These are phyloP conservation scores for Zelostemma sp. DNA, from an alignment of 1,140 invertebrate genomes.

Conservation along the genomic window DNA sequence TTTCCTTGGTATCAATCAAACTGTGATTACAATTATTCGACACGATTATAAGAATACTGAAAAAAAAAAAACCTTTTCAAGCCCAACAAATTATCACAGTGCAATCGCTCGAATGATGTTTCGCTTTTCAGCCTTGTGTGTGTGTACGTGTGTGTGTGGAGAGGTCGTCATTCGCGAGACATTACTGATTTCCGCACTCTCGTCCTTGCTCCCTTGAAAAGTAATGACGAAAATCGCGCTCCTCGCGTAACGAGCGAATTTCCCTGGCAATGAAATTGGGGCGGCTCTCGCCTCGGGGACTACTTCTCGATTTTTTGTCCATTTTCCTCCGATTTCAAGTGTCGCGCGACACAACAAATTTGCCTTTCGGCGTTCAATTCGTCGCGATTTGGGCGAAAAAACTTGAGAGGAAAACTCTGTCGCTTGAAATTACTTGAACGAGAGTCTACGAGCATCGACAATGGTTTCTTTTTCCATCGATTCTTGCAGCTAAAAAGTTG, in stretches of 20 bases:
- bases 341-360: no score
- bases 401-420: no score
- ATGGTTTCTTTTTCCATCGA: neutral
- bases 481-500: neutral
- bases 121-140: neutral
- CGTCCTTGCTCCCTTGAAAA: neutral
- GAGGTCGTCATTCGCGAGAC: neutral
- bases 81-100: conserved; percentile 31
- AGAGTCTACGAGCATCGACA: no score
- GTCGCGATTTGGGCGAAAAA: no score
- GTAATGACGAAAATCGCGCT: conserved; percentile 1
- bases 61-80: neutral
- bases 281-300: neutral
- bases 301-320: conserved; percentile 1
- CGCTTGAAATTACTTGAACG: no score
- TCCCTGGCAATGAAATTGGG: conserved; percentile 2
- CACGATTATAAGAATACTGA: neutral
- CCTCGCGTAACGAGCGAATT: conserved; percentile 3
- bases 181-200: neutral
- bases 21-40: conserved; percentile 31
- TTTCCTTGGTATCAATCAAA: conserved; percentile 18
- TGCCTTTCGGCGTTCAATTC: neutral
- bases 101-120: conserved; percentile 2
- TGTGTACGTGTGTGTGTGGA: neutral
- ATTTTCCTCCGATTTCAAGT: no score